A percentile compares a stretch with the other conserved stretches of the same genome.
These are phyloP conservation scores for Crotophaga sulcirostris DNA, from an alignment of 2,113 vertebrate species.

Conservation along the genomic window DNA sequence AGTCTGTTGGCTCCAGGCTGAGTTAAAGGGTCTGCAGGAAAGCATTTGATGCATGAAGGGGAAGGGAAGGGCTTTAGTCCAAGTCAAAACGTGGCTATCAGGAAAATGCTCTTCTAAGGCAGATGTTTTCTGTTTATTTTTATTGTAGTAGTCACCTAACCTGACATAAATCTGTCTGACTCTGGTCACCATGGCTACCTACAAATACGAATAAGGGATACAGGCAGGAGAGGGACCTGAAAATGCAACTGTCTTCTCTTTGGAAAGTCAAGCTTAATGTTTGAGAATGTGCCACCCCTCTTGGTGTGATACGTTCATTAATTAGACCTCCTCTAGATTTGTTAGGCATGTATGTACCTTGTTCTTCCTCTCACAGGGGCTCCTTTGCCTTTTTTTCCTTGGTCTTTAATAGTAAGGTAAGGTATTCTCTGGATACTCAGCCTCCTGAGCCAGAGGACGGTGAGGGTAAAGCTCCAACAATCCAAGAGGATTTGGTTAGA, in stretches of 20 bases:
- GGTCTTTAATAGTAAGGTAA: too few relatives aligned
- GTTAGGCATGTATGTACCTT: too few relatives aligned
- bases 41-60: neutral
- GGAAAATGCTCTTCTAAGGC: neutral
- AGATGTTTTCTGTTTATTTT: neutral
- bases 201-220: neutral
- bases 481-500: too few relatives aligned
- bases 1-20: neutral
- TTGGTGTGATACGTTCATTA: accelerated
- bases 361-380: neutral
- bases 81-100: neutral
- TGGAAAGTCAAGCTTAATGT: neutral
- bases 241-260: neutral
- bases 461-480: too few relatives aligned
- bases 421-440: too few relatives aligned
- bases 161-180: neutral
- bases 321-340: neutral
- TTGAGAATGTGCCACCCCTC: neutral
- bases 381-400: too few relatives aligned
- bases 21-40: neutral
- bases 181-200: neutral
- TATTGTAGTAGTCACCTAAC: neutral
- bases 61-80: neutral
- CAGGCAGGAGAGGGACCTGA: neutral
- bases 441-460: too few relatives aligned